Evolutionary conservation across 2,797 vertebrate genomes (phyloP).

Genomic region (Garrulus glandarius): DNA sequence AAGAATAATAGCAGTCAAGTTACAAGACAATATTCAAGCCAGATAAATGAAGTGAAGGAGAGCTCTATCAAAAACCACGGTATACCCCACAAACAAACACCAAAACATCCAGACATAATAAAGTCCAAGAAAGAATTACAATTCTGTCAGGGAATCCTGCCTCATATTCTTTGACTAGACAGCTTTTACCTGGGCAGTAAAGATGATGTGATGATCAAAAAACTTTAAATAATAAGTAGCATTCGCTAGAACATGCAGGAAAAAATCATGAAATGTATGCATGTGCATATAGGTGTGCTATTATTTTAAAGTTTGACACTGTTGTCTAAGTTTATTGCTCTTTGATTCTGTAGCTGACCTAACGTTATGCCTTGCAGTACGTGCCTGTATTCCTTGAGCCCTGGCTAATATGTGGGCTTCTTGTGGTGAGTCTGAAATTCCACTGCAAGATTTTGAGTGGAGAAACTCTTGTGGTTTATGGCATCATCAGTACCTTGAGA

Average conservation of each 20-base stretch:
- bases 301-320: background rate
- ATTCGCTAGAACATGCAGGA: background rate
- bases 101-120: background rate
- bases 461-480: slow-evolving; percentile 40
- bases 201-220: background rate
- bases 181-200: background rate
- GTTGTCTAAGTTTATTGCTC: background rate
- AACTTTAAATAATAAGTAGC: background rate
- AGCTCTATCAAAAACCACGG: background rate
- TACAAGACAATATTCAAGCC: background rate
- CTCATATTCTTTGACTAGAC: background rate
- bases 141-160: background rate
- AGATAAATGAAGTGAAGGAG: background rate
- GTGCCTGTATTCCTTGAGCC: background rate
- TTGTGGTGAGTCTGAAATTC: background rate
- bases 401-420: background rate
- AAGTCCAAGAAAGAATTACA: background rate
- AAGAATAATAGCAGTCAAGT: background rate
- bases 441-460: background rate
- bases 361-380: background rate
- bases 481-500: slow-evolving; percentile 16
- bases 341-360: background rate
- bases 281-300: background rate
- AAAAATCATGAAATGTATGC: background rate
- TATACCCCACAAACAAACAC: background rate